phyloP scores from a whole-genome alignment of 2,888 invertebrate species.

The Cryptus armator region DNA sequence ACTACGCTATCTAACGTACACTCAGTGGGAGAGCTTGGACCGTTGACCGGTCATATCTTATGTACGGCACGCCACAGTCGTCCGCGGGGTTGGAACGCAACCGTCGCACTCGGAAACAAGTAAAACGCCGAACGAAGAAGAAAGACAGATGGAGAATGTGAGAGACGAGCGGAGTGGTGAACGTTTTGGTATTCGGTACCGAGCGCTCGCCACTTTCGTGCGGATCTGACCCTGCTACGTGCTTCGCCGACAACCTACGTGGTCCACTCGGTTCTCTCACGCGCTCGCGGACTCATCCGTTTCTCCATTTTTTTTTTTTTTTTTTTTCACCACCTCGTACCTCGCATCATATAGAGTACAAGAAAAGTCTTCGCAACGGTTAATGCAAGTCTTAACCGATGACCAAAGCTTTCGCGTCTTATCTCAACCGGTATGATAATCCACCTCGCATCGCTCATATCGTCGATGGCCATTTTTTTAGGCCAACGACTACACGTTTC shows the following conservation, averaged over 20 bases:
- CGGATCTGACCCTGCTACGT: constrained; percentile 78
- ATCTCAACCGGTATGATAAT: neutral
- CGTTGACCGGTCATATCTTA: constrained; percentile 82
- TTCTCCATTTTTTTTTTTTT: constrained; percentile 20
- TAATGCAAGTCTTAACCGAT: neutral
- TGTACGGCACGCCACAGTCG: constrained; percentile 81
- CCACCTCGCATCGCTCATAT: neutral
- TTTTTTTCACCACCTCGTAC: neutral
- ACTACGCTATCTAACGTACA: constrained; percentile 14
- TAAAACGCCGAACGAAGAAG: constrained; percentile 37
- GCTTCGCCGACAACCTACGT: constrained; percentile 73
- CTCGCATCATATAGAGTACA: constrained; percentile 13
- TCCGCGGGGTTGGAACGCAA: constrained; percentile 75
- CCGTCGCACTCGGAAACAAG: constrained; percentile 30
- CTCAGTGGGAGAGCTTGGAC: constrained; percentile 13
- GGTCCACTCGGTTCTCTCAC: constrained; percentile 61
- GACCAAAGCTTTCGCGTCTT: constrained; percentile 22
- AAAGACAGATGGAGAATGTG: constrained; percentile 38
- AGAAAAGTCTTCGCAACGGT: neutral
- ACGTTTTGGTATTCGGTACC: constrained; percentile 84
- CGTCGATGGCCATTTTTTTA: neutral
- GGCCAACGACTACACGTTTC: neutral
- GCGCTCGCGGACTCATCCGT: constrained; percentile 36
- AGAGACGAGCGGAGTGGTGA: constrained; percentile 63
- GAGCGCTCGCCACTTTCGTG: constrained; percentile 83